These are phyloP conservation scores for Pyrochroa serraticornis DNA, from an alignment of 2,888 invertebrate genomes.

Conservation along the genomic window DNA sequence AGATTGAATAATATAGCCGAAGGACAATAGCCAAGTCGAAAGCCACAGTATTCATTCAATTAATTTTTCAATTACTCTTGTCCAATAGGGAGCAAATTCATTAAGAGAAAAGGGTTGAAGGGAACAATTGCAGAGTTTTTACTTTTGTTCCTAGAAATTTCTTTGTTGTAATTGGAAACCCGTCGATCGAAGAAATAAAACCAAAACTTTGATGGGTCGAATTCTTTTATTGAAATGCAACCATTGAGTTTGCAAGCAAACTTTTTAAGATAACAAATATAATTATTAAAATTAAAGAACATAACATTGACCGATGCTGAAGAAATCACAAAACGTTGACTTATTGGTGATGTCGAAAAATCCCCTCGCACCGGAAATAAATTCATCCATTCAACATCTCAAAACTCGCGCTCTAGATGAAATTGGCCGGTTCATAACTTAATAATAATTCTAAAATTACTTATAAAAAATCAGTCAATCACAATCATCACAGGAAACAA, in stretches of 20 bases:
- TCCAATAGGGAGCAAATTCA: conserved; percentile 53
- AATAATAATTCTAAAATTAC: neutral
- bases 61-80: conserved; percentile 57
- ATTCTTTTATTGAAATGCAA: conserved; percentile 3
- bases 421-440: neutral
- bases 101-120: conserved; percentile 20
- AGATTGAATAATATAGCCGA: conserved; percentile 41
- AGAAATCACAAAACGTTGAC: neutral
- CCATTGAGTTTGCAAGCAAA: neutral
- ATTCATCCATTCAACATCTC: too few species aligned
- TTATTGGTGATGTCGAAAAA: too few species aligned
- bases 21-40: conserved; percentile 51
- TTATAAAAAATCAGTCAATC: conserved; percentile 7
- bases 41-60: conserved; percentile 56
- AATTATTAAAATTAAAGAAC: neutral
- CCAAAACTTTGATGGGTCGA: neutral
- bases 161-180: conserved; percentile 6
- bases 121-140: conserved; percentile 47
- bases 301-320: neutral
- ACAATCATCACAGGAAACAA: neutral
- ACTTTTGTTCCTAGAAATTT: neutral
- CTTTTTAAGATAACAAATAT: conserved; percentile 17
- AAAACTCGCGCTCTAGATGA: too few species aligned
- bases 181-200: conserved; percentile 30
- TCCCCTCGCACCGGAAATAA: conserved; percentile 41